Conservation (phyloP, 2,113 vertebrate species). For the Takifugu bimaculatus region DNA sequence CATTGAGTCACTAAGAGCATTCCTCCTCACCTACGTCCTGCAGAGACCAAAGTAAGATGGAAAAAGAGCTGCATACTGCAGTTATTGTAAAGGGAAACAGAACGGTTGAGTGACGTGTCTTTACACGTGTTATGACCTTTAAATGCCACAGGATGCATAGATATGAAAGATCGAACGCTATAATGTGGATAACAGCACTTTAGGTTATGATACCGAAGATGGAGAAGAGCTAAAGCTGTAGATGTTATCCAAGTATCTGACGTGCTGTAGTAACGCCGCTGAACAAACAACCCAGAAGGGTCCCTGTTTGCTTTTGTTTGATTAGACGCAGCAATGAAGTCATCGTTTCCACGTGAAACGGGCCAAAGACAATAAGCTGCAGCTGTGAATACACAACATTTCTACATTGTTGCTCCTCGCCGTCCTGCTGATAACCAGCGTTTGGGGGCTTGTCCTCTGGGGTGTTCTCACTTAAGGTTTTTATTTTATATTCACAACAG, state of each 20-base stretch:
- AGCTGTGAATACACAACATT: constrained; percentile 4
- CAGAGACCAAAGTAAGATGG: constrained; percentile 92
- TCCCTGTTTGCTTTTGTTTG: constrained; percentile 1
- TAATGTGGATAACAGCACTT: no score
- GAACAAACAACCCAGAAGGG: neutral
- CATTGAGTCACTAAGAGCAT: constrained; percentile 93
- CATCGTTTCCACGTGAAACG: neutral
- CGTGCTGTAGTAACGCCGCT: neutral
- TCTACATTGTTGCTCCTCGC: neutral
- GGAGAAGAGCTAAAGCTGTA: neutral
- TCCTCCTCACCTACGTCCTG: constrained; percentile 97
- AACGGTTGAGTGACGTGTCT: neutral
- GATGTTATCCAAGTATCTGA: neutral
- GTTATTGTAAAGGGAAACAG: neutral
- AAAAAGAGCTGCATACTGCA: no score
- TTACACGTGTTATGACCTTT: no score
- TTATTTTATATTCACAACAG: neutral
- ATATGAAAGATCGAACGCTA: no score
- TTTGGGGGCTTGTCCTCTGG: neutral
- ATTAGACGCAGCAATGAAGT: neutral
- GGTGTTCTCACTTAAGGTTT: neutral
- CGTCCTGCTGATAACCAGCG: neutral
- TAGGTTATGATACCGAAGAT: no score
- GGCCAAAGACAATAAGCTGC: constrained; percentile 10
- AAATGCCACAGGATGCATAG: no score